These are phyloP conservation scores for Bujurquina vittata DNA, from an alignment of 2,113 vertebrate species.

Conservation along the genomic window DNA sequence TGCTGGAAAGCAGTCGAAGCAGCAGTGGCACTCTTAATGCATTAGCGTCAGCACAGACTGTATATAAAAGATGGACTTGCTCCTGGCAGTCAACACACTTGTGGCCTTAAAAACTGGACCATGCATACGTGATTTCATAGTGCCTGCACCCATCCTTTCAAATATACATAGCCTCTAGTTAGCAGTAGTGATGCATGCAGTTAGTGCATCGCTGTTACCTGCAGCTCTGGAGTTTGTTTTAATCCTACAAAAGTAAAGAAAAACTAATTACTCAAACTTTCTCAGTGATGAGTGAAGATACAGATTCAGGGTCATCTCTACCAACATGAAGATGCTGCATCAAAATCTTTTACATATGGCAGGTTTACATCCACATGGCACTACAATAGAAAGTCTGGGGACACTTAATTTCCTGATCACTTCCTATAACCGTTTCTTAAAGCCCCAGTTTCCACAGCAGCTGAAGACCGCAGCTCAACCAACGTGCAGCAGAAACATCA, in stretches of 20 bases:
- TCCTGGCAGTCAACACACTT: background rate
- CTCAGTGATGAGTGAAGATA: no score
- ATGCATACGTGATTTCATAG: background rate
- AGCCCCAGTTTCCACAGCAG: background rate
- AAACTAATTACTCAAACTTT: no score
- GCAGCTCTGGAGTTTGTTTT: background rate
- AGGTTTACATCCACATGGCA: no score
- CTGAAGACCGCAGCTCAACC: background rate
- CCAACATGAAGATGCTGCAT: no score
- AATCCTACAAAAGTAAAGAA: no score
- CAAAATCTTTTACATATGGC: no score
- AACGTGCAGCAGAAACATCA: background rate
- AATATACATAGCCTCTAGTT: background rate
- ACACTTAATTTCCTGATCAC: no score
- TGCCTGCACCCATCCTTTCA: background rate
- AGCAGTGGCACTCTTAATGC: background rate
- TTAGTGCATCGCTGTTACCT: background rate
- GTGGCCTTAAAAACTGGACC: accelerated
- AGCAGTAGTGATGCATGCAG: background rate
- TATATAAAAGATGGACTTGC: background rate
- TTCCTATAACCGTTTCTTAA: no score
- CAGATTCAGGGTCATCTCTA: no score
- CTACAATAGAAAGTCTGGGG: no score
- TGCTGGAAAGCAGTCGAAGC: background rate
- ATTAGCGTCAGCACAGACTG: background rate